phyloP scores from a whole-genome alignment of 2,888 invertebrate genomes.

The Sisyra nigra region DNA sequence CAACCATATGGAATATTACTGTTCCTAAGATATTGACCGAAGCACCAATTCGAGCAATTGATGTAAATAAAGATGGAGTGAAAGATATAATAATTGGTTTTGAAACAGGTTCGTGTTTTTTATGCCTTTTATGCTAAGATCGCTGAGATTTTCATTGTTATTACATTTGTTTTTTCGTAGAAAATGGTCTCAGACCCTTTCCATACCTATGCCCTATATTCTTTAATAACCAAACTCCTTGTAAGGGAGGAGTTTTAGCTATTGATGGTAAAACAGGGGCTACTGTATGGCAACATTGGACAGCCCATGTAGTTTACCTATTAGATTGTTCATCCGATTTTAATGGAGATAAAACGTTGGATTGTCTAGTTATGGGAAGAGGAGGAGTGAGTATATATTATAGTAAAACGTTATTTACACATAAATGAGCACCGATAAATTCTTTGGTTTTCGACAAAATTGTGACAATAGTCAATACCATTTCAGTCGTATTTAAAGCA shows the following conservation, averaged over 20 bases:
- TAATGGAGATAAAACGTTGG: slow-evolving; percentile 46
- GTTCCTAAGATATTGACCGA: slow-evolving; percentile 57
- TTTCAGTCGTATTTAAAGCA: no score
- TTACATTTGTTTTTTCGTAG: slow-evolving; percentile 10
- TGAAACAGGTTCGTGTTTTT: slow-evolving; percentile 46
- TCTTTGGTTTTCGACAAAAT: neutral
- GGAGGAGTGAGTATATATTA: slow-evolving; percentile 40
- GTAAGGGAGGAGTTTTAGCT: slow-evolving; percentile 60
- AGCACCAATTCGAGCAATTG: slow-evolving; percentile 51
- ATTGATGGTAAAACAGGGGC: slow-evolving; percentile 55
- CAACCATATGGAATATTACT: slow-evolving; percentile 48
- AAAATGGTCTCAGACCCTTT: slow-evolving; percentile 6
- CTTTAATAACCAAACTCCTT: slow-evolving; percentile 44
- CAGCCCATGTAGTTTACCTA: slow-evolving; percentile 53
- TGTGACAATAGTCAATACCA: no score
- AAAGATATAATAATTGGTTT: slow-evolving; percentile 62
- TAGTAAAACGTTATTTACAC: neutral
- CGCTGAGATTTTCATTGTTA: no score
- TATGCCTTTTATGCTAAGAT: no score
- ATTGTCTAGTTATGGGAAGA: slow-evolving; percentile 58
- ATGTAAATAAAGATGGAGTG: slow-evolving; percentile 53
- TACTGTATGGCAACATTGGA: slow-evolving; percentile 59
- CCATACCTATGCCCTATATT: slow-evolving; percentile 43
- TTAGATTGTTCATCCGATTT: slow-evolving; percentile 56
- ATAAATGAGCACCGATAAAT: no score